phyloP scores from a whole-genome alignment of 2,113 vertebrate species.

The Myotis davidii region DNA sequence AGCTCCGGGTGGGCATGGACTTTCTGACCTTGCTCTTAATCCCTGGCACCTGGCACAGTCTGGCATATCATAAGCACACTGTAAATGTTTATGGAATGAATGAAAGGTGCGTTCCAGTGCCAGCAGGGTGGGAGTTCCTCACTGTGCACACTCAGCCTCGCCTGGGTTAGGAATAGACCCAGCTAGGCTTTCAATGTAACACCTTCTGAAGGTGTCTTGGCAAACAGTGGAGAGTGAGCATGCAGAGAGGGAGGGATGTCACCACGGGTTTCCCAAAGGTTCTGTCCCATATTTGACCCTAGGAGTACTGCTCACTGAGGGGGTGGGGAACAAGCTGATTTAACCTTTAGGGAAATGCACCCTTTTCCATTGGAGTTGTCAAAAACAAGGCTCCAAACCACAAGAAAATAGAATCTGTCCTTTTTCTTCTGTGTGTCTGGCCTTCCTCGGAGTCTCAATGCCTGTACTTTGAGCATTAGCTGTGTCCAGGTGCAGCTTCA shows the following conservation, averaged over 20 bases:
- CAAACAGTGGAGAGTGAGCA: background rate
- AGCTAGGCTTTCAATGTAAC: slow-evolving; percentile 50
- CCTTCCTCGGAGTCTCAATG: slow-evolving; percentile 46
- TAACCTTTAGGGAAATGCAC: background rate
- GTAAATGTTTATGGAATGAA: slow-evolving; percentile 58
- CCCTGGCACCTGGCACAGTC: background rate
- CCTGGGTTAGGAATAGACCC: background rate
- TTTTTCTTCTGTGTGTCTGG: slow-evolving; percentile 56
- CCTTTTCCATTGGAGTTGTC: slow-evolving; percentile 18
- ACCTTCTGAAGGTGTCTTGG: slow-evolving; percentile 28
- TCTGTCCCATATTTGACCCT: slow-evolving; percentile 8
- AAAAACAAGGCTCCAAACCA: slow-evolving; percentile 2
- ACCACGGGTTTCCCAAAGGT: background rate
- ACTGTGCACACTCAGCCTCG: background rate
- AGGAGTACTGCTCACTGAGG: background rate
- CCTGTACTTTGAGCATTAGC: slow-evolving; percentile 49
- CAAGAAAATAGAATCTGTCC: background rate
- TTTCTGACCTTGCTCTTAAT: slow-evolving; percentile 14
- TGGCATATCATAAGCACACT: background rate
- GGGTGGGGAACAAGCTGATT: background rate
- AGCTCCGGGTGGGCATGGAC: background rate
- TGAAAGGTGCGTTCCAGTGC: slow-evolving; percentile 16
- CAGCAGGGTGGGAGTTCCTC: background rate
- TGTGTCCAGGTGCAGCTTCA: slow-evolving; percentile 65
- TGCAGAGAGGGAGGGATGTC: background rate